These are phyloP conservation scores for Drosophila meridiana DNA, from an alignment of 2,888 invertebrate species.

Conservation along the genomic window DNA sequence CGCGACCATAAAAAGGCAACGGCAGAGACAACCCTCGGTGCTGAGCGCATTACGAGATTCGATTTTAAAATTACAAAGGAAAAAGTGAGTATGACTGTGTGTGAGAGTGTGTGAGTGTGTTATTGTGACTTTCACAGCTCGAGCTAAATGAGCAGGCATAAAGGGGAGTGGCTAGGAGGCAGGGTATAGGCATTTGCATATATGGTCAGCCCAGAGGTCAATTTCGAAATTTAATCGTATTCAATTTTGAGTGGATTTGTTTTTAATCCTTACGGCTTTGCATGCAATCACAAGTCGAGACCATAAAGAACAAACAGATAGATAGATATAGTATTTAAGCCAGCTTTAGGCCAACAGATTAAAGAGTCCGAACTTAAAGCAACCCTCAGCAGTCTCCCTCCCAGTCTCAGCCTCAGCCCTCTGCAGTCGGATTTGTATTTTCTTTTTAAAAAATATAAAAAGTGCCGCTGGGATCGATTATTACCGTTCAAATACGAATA, in stretches of 20 bases:
- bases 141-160: slow-evolving; percentile 28
- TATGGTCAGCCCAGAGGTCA: slow-evolving; percentile 74
- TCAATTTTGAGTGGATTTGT: slow-evolving; percentile 78
- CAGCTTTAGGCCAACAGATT: not conserved
- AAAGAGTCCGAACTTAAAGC: slow-evolving; percentile 43
- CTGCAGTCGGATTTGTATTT: slow-evolving; percentile 82
- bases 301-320: slow-evolving; percentile 8
- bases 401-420: slow-evolving; percentile 35
- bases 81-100: slow-evolving; percentile 12
- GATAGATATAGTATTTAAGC: not conserved
- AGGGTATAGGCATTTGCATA: slow-evolving; percentile 52
- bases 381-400: slow-evolving; percentile 26
- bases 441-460: slow-evolving; percentile 51
- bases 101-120: slow-evolving; percentile 7
- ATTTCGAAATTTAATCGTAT: slow-evolving; percentile 75
- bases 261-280: slow-evolving; percentile 68
- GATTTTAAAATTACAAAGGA: slow-evolving; percentile 79
- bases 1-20: slow-evolving; percentile 53
- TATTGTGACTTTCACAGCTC: slow-evolving; percentile 72
- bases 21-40: slow-evolving; percentile 39
- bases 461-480: slow-evolving; percentile 85
- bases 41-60: slow-evolving; percentile 53
- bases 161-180: not conserved
- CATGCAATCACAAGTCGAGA: slow-evolving; percentile 54
- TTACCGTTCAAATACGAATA: slow-evolving; percentile 85